phyloP scores from a whole-genome alignment of 2,113 vertebrate genomes.

The Melanerpes formicivorus region DNA sequence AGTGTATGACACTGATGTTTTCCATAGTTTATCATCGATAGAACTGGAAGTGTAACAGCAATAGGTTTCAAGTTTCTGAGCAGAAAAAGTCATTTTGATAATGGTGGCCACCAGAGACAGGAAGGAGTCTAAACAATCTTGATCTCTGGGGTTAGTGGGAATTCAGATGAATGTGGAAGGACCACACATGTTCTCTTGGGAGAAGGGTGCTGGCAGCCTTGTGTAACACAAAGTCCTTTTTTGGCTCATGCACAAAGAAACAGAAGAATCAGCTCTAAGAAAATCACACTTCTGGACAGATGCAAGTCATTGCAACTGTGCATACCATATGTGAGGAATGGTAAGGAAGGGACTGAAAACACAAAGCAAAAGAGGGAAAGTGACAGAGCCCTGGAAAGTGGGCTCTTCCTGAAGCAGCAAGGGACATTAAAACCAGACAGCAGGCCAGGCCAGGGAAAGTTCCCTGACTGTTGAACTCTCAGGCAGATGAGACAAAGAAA shows the following conservation, averaged over 20 bases:
- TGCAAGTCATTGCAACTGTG: slow-evolving; percentile 38
- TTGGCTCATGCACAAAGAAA: slow-evolving; percentile 37
- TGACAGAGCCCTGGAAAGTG: neutral
- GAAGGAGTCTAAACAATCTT: slow-evolving; percentile 58
- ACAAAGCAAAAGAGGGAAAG: slow-evolving; percentile 2
- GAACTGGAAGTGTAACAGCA: neutral
- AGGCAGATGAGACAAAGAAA: slow-evolving; percentile 5
- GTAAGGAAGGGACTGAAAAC: neutral
- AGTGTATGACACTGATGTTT: slow-evolving; percentile 22
- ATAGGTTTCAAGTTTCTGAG: neutral
- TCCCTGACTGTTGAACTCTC: neutral
- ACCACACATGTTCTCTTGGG: slow-evolving; percentile 57
- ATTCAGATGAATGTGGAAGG: slow-evolving; percentile 20
- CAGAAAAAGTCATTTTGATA: slow-evolving; percentile 45
- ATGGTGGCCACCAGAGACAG: slow-evolving; percentile 36
- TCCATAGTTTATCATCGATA: neutral
- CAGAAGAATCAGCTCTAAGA: slow-evolving; percentile 23
- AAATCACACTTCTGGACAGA: slow-evolving; percentile 60
- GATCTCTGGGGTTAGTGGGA: slow-evolving; percentile 36
- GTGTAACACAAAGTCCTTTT: slow-evolving; percentile 3
- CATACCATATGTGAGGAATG: neutral
- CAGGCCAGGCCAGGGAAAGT: neutral
- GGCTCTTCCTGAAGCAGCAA: neutral
- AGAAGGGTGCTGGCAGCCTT: slow-evolving; percentile 54
- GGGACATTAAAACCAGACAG: neutral